These are phyloP conservation scores for Archocentrus centrarchus DNA, from an alignment of 2,113 vertebrate species.

Conservation along the genomic window DNA sequence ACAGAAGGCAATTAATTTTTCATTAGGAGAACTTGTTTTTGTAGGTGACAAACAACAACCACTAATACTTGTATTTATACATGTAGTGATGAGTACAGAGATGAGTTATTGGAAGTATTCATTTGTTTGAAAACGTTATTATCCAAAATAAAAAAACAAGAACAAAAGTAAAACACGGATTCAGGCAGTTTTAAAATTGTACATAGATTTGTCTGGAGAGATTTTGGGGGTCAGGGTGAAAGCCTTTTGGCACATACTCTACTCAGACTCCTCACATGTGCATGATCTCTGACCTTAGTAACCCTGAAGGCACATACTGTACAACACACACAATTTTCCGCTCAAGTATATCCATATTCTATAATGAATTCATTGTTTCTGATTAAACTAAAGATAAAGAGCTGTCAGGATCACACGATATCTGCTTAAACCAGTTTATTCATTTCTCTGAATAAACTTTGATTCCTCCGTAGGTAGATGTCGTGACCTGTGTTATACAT, in stretches of 20 bases:
- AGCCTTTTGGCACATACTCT: not conserved
- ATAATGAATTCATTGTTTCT: not conserved
- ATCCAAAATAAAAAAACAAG: not conserved
- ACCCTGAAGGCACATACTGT: not conserved
- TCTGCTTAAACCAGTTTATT: not conserved
- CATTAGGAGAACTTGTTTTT: constrained; percentile 2
- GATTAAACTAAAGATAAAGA: not conserved
- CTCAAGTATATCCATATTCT: not conserved
- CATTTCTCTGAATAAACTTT: not conserved
- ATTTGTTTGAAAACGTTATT: not conserved
- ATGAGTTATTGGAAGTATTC: not conserved
- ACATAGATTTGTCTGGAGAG: not conserved
- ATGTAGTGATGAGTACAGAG: not conserved
- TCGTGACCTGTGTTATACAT: not conserved
- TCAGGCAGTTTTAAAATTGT: not conserved
- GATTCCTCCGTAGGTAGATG: not conserved
- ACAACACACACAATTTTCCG: not conserved
- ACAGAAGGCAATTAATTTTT: constrained; percentile 9
- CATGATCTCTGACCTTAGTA: not conserved
- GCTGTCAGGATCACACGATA: not conserved
- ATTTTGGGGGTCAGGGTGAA: not conserved
- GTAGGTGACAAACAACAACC: not conserved
- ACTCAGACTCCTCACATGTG: not conserved
- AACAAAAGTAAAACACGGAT: not conserved
- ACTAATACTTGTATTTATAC: not conserved